These are phyloP conservation scores for Brassicogethes aeneus DNA, from an alignment of 2,888 invertebrate species.

Conservation along the genomic window DNA sequence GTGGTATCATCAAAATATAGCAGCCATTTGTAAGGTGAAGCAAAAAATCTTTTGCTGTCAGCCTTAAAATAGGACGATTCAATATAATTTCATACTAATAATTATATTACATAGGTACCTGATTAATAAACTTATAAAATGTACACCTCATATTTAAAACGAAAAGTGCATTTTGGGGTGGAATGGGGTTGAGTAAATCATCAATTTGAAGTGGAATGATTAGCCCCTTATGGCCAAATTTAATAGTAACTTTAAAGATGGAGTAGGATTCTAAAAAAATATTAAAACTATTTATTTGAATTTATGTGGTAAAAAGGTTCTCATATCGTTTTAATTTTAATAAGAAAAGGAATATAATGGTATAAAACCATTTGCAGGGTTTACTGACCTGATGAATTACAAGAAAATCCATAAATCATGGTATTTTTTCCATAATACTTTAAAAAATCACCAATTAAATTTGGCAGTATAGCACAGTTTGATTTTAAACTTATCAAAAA, in stretches of 20 bases:
- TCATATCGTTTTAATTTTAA: background rate
- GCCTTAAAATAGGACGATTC: constrained; percentile 38
- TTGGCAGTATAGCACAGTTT: no score
- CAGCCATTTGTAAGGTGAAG: constrained; percentile 47
- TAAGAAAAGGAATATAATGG: no score
- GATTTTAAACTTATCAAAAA: no score
- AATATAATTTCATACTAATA: background rate
- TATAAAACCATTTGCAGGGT: no score
- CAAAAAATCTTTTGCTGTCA: constrained; percentile 40
- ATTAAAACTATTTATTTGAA: background rate
- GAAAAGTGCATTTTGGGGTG: background rate
- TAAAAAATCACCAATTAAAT: background rate
- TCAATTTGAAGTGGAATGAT: background rate
- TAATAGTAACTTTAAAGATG: background rate
- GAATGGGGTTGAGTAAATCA: background rate
- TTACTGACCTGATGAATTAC: no score
- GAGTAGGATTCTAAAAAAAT: background rate
- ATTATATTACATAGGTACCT: no score
- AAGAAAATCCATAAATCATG: background rate
- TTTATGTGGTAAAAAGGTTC: no score
- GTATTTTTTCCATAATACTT: background rate
- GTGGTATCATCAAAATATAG: constrained; percentile 23
- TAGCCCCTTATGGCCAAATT: background rate
- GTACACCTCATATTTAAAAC: background rate
- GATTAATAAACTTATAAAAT: no score